phyloP scores from a whole-genome alignment of 2,113 vertebrate species.

The Barnardius zonarius region DNA sequence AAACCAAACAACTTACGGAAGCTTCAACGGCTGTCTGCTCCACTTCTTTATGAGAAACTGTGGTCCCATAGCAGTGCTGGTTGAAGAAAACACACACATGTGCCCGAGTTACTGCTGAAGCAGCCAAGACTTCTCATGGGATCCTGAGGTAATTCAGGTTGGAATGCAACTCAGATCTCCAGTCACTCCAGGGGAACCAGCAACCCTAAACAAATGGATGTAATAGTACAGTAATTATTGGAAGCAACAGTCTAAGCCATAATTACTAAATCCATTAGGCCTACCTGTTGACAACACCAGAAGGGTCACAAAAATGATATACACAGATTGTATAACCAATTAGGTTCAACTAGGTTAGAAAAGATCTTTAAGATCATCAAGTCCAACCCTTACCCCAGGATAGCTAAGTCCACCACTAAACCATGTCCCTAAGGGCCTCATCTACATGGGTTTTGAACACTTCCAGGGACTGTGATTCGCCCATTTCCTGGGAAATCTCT shows the following conservation, averaged over 20 bases:
- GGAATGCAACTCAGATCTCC: neutral
- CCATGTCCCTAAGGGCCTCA: neutral
- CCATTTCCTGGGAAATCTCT: neutral
- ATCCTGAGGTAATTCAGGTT: neutral
- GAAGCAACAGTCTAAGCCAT: fast-evolving
- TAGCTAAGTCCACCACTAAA: neutral
- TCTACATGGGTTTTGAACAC: neutral
- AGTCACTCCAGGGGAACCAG: neutral
- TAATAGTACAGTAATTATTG: neutral
- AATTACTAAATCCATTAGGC: neutral
- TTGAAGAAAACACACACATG: fast-evolving
- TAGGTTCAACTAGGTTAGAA: neutral
- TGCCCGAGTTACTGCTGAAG: neutral
- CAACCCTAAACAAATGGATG: neutral
- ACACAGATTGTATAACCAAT: neutral
- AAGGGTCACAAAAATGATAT: neutral
- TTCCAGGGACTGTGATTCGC: neutral
- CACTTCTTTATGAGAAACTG: neutral
- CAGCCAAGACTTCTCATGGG: neutral
- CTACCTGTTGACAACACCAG: neutral
- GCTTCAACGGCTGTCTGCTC: neutral
- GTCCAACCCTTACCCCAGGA: neutral
- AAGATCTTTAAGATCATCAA: neutral
- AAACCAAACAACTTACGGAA: neutral
- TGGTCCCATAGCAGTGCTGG: neutral